Base-by-base conservation (phyloP, 2,888 invertebrate genomes). In the Papilio elwesi region DNA sequence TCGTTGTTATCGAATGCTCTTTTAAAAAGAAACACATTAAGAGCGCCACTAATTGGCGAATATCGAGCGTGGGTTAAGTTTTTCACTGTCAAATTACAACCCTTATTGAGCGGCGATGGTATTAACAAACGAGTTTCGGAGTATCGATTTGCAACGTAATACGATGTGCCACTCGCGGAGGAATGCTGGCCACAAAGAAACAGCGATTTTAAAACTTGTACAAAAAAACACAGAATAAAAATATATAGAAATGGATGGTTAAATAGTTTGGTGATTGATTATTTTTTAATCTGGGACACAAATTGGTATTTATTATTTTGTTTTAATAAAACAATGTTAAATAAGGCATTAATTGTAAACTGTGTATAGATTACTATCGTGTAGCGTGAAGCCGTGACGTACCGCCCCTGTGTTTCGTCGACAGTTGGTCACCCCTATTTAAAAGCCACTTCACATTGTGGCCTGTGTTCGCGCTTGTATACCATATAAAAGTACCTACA, bases 341-440 rank as follows among this genome's bases (percentile, higher is more conserved):
- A 89, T 90, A 89, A 88, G 84, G 87, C 82, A 88, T 91, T 91
- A 90, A 92, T 90, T 88, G 88, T 88, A 80, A 89, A 86, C 82
- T 83, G 87, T 84, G 86, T 91, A 89, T 90, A 92, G 91, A 91
- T 92, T 91, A 90, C 90, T 91, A 93, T 92, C 91, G 87, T 83
- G 85, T 86, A 87, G 88, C 87, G 89, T 89, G 91, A 91, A 92
- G 90, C 89, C 90, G 84, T 87, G 88, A 85, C 87, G 84, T 85
- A 85, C 87, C 85, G 87, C 90, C 92, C 93, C 85, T 85, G 87
- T 87, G 83, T 88, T 89, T 87, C 85, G 86, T 85, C 91, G 93
- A 91, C 93, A 93, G 93, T 93, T 93, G 93, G 93, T 92, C 92
- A 91, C 73, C 92, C 92, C 91, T 87, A 90, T 92, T 89, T 90